A percentile compares a stretch with the other conserved stretches of the same genome.
Evolutionary conservation across 2,888 invertebrate genomes (phyloP).

Genomic region (Cheilosia vernalis): DNA sequence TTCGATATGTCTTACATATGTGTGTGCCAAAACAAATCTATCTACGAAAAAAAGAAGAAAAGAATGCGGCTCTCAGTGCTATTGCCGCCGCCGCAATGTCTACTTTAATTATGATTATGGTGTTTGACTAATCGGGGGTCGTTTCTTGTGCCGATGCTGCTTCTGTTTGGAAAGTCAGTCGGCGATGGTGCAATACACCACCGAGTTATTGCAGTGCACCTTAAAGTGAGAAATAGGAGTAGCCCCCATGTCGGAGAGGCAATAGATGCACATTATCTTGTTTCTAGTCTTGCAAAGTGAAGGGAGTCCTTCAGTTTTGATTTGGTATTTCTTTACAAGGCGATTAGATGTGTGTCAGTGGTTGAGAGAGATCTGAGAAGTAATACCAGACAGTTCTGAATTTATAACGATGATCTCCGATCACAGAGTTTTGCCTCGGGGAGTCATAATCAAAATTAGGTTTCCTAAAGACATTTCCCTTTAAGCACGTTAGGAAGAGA

Average conservation of each 20-base stretch:
- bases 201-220: neutral
- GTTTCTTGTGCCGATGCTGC: neutral
- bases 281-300: too few species aligned
- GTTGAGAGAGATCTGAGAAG: too few species aligned
- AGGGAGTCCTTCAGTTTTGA: too few species aligned
- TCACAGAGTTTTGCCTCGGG: too few species aligned
- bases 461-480: too few species aligned
- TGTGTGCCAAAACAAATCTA: constrained; percentile 49
- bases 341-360: too few species aligned
- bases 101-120: constrained; percentile 58
- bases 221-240: constrained; percentile 24
- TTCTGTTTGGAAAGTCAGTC: constrained; percentile 38
- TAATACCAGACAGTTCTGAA: too few species aligned
- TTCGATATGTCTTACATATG: neutral
- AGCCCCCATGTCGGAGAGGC: neutral
- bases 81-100: constrained; percentile 43
- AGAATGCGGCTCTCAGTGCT: neutral
- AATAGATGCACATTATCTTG: too few species aligned
- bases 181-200: constrained; percentile 13
- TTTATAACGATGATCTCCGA: too few species aligned
- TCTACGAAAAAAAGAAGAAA: constrained; percentile 8
- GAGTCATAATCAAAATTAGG: too few species aligned
- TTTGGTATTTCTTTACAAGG: too few species aligned
- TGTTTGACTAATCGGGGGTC: constrained; percentile 53
- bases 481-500: too few species aligned